Percentiles rank a stretch among this genome's conserved stretches.
These are phyloP conservation scores for Oscheius sp. DNA, from an alignment of 2,888 invertebrate genomes.

Conservation along the genomic window DNA sequence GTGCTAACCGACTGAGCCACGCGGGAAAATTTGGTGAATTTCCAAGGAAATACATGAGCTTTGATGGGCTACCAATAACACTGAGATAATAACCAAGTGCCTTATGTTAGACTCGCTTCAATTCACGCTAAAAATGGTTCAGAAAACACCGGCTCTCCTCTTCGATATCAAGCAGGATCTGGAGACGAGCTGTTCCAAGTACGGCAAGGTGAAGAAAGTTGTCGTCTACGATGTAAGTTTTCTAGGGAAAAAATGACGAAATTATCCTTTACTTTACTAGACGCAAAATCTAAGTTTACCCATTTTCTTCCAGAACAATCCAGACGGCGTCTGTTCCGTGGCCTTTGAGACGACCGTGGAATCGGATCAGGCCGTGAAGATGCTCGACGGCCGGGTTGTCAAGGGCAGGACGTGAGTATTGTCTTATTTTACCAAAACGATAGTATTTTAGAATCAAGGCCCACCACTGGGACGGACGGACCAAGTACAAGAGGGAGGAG, in stretches of 20 bases:
- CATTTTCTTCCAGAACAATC: constrained; percentile 79
- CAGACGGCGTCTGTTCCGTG: constrained; percentile 92
- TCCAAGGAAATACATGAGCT: too few species aligned
- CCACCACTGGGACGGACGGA: constrained; percentile 93
- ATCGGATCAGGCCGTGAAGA: constrained; percentile 88
- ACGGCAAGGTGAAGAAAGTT: constrained; percentile 91
- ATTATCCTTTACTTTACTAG: neutral
- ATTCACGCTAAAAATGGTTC: constrained; percentile 41
- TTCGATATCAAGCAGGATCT: constrained; percentile 91
- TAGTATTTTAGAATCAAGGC: constrained; percentile 80
- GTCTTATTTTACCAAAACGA: constrained; percentile 60
- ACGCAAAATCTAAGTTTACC: too few species aligned
- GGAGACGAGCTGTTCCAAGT: constrained; percentile 87
- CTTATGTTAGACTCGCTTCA: too few species aligned
- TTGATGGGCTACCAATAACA: too few species aligned
- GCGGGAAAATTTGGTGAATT: too few species aligned
- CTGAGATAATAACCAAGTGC: too few species aligned
- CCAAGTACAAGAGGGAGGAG: constrained; percentile 90
- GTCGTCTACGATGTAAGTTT: constrained; percentile 87
- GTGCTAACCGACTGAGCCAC: too few species aligned
- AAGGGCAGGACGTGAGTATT: constrained; percentile 79
- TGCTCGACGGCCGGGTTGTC: constrained; percentile 91
- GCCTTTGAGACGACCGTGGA: constrained; percentile 89
- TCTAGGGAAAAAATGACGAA: neutral
- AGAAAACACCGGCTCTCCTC: constrained; percentile 86